Conservation (phyloP, 2,888 invertebrate genomes). For the Tetragnatha montana region DNA sequence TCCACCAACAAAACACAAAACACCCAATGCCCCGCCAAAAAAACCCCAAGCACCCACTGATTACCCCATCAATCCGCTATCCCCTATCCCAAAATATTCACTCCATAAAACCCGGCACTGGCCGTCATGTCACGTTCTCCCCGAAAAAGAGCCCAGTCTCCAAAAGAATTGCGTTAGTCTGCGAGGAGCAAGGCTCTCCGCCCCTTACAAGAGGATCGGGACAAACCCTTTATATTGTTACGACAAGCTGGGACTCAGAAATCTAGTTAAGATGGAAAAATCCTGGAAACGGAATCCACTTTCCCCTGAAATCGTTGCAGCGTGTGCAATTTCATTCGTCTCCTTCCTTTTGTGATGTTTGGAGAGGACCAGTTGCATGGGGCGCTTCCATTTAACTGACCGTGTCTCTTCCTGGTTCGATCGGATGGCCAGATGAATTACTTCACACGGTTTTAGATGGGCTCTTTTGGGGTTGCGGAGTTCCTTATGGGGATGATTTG, state of each 20-base stretch:
- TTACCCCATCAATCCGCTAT: no score
- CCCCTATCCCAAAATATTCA: neutral
- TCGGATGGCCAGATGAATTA: constrained; percentile 2
- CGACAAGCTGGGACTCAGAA: constrained; percentile 27
- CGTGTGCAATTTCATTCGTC: constrained; percentile 41
- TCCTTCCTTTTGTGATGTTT: constrained; percentile 38
- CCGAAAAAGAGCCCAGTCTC: neutral
- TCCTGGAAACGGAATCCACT: constrained; percentile 40
- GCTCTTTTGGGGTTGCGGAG: no score
- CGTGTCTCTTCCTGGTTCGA: neutral
- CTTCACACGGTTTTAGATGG: neutral
- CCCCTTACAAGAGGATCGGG: constrained; percentile 15
- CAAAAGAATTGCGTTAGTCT: neutral
- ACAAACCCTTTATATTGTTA: constrained; percentile 33
- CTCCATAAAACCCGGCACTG: neutral
- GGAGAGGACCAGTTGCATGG: constrained; percentile 27
- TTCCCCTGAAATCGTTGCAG: constrained; percentile 49
- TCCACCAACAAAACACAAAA: no score
- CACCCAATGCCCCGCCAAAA: no score
- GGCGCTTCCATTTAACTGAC: constrained; percentile 10
- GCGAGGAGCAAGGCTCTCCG: neutral
- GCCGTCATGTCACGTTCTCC: neutral
- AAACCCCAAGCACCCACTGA: no score
- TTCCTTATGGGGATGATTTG: neutral
- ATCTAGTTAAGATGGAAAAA: constrained; percentile 46